A percentile compares a stretch with the other conserved stretches of the same genome.
Evolutionary conservation across 1,140 invertebrate species (phyloP).

Genomic region (Stegodyphus dumicola): DNA sequence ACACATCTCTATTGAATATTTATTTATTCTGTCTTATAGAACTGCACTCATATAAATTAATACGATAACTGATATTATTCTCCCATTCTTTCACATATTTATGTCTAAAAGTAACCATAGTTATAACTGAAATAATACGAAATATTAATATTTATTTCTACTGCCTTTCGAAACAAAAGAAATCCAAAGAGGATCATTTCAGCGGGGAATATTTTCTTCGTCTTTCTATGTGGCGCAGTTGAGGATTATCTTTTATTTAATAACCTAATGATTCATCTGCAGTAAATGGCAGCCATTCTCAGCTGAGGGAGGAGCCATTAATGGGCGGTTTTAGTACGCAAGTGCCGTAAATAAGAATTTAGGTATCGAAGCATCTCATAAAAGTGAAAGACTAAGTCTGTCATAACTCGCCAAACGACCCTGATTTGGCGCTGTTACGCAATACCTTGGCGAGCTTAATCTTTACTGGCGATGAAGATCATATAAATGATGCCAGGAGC

Average conservation of each 20-base stretch:
- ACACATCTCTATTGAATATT: too few species aligned
- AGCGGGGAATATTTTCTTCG: background rate
- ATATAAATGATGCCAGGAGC: background rate
- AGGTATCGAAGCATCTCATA: background rate
- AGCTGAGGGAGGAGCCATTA: conserved; percentile 4
- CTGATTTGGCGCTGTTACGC: background rate
- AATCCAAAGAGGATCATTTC: background rate
- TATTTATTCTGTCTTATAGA: too few species aligned
- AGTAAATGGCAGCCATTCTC: conserved; percentile 17
- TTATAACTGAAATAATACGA: too few species aligned
- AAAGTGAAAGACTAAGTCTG: background rate
- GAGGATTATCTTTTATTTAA: conserved; percentile 34
- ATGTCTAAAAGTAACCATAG: too few species aligned
- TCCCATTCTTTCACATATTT: too few species aligned
- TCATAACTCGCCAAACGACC: background rate
- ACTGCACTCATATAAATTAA: too few species aligned
- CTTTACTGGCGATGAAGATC: background rate
- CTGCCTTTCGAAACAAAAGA: background rate
- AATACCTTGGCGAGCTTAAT: background rate
- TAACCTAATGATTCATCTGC: conserved; percentile 37
- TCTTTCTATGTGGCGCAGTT: background rate
- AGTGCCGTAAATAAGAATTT: background rate
- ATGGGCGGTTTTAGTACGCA: conserved; percentile 1
- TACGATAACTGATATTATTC: too few species aligned
- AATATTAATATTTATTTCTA: too few species aligned